Conservation (phyloP, 2,113 vertebrate genomes). For the Poeciliopsis retropinna region DNA sequence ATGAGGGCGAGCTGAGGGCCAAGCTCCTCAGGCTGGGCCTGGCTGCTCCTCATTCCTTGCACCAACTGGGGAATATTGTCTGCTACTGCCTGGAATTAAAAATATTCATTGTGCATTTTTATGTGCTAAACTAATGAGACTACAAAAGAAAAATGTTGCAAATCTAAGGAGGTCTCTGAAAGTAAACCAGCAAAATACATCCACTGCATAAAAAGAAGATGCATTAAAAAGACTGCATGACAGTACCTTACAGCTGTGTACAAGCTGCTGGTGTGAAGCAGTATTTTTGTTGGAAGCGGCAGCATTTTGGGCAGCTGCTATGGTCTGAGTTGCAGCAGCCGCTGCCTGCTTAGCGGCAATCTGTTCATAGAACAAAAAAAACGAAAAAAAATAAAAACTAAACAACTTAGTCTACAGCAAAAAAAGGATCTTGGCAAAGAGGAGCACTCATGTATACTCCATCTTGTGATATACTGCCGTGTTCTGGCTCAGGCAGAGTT, state of each 20-base stretch:
- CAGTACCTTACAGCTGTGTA: constrained; percentile 97
- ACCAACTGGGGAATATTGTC: constrained; percentile 96
- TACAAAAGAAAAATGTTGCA: constrained; percentile 1
- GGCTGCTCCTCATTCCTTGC: constrained; percentile 95
- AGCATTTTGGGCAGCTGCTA: constrained; percentile 97
- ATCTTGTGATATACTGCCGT: constrained; percentile 11
- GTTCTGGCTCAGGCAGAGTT: constrained; percentile 19
- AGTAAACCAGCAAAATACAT: background rate
- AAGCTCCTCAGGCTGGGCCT: constrained; percentile 93
- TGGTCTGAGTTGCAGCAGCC: constrained; percentile 96
- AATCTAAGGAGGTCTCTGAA: no score
- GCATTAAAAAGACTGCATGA: background rate
- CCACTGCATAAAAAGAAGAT: no score
- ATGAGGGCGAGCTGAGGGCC: constrained; percentile 94
- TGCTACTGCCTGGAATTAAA: constrained; percentile 85
- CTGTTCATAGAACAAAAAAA: constrained; percentile 66
- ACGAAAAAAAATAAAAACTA: constrained; percentile 31
- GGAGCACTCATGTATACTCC: constrained; percentile 16
- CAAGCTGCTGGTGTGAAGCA: constrained; percentile 93
- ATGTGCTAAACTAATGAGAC: constrained; percentile 3
- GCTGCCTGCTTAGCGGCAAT: constrained; percentile 97
- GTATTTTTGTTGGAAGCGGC: constrained; percentile 96
- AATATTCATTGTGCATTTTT: constrained; percentile 6
- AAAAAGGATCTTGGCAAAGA: constrained; percentile 11
- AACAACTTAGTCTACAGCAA: constrained; percentile 35